Evolutionary conservation across 2,113 vertebrate genomes (phyloP), one percentile per base, ranked within the genome.

Genomic region (Periophthalmus modestus): DNA sequence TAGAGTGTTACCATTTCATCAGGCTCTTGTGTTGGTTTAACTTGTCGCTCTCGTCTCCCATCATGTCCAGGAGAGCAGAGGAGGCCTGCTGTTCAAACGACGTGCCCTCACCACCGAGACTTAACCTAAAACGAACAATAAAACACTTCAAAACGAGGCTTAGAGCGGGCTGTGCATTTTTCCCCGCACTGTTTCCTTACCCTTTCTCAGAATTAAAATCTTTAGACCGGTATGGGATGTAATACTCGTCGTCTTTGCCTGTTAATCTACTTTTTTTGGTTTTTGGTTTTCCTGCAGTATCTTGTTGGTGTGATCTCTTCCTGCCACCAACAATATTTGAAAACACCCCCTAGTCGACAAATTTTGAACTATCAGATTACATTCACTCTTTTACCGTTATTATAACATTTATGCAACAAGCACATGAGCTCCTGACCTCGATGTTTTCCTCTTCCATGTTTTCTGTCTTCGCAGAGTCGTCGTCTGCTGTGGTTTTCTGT

Each of bases 151-250:
- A 66, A n/a, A 39, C 72, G 0, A 1, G n/a, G 23, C 52, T 59
- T 9, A 55, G 59, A 28, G 55, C 18, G 1, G 4, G 0, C 7
- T 5, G 4, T 34, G 39, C 9, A 10, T 12, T 61, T 1, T 55
- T 28, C 28, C 69, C 47, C 2, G 47, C 66, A 66, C 13, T 39
- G 52, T 34, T 28, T 43, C 10, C 92, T 88, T 90, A 99, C 97
- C 97, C 98, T 78, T 94, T 91, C 86, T 99, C 97, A 0, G 96
- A 97, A 75, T 98, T 91, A 0, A 98, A 97, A 86, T 99, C 98
- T 89, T 96, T 98, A 57, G 97, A 96, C 82, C 93, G 92, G 87
- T 98, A 98, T 0, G 97, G 97, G 82, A 99, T 89, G 72, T 95
- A 99, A 88, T 94, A 95, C 0, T 96, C 94, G 63, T 93, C 82